Evolutionary conservation across 2,797 vertebrate genomes (phyloP).

Genomic region (Taenioides sp.): DNA sequence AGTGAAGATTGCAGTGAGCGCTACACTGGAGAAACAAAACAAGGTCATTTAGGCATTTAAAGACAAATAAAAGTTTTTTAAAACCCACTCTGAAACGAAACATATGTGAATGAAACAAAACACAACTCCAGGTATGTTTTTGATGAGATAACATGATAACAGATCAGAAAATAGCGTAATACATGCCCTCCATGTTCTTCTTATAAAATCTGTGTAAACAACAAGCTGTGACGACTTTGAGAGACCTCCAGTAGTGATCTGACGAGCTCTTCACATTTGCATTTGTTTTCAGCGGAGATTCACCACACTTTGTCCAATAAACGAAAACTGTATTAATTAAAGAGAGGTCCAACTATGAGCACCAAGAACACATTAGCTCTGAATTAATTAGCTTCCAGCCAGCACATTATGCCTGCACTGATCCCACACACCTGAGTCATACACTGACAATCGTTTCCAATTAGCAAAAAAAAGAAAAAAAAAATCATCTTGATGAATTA

Average conservation of each 20-base stretch:
- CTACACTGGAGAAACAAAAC: no score
- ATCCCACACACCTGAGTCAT: slow-evolving; percentile 38
- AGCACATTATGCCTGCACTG: slow-evolving; percentile 37
- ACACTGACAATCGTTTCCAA: slow-evolving; percentile 28
- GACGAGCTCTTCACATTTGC: slow-evolving; percentile 22
- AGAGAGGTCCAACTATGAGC: slow-evolving; percentile 18
- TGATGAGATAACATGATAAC: no score
- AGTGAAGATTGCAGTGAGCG: no score
- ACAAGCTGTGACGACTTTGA: slow-evolving; percentile 28
- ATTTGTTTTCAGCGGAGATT: slow-evolving; percentile 30
- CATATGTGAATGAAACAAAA: no score
- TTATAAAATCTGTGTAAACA: slow-evolving; percentile 18
- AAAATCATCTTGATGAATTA: slow-evolving; percentile 47
- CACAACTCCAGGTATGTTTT: no score
- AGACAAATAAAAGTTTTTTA: no score
- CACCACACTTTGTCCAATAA: slow-evolving; percentile 37
- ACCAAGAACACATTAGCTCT: slow-evolving; percentile 31
- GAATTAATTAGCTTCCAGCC: slow-evolving; percentile 46
- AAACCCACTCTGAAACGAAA: no score
- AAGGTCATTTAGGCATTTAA: no score
- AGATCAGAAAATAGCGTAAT: no score
- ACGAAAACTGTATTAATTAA: slow-evolving; percentile 48
- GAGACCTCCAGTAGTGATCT: slow-evolving; percentile 1
- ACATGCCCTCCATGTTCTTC: no score
- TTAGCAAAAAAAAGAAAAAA: slow-evolving; percentile 11